Base-by-base conservation (phyloP, 92 coral and sea anemone species). In the Porites cylindrica region DNA sequence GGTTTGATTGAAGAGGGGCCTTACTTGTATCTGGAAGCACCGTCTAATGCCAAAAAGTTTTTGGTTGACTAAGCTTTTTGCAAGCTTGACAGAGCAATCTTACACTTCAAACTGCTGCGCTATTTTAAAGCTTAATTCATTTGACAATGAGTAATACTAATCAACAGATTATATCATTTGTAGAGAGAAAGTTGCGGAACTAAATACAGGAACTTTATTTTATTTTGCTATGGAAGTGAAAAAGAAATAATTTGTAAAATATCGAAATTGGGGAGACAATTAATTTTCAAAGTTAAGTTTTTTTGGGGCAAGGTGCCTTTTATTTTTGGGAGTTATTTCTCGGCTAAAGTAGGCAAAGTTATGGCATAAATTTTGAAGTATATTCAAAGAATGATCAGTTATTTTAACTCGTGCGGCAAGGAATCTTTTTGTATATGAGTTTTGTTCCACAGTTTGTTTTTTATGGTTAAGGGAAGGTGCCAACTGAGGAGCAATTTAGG, bases 131-230 rank as follows among this genome's bases (percentile, higher is more conserved):
- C 85, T 81, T 18, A 68, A 68, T 67, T 68, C 69, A 32, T 58
- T 23, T 43, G 26, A 58, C 68, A 61, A 43, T 75, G 4, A 72
- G 43, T 12, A 16, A 8, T 5, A 67, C 26, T 10, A 32, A 61
- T 4, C 54, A 62, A 59, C 68, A 70, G 86, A 82, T 23, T 82
- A 19, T 82, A 82, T 82, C 86, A 82, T 72, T 81, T 82, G 78
- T 72, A 82, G 78, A 70, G 71, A 32, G 86, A 71, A 52, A 69
- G 77, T 82, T 82, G 59, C 10, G 18, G 56, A 29, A 59, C 59
- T 78, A 20, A 26, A 12, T 56, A 53, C 53, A 81, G 73, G 63
- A n/a, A 47, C 63, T 29, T 29, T 26, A 82, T 82, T 80, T 80
- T 80, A 80, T 80, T 82, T 82, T 82, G 21, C 12, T 70, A 38